Percentiles rank a stretch among this genome's conserved stretches.
These are phyloP conservation scores for Caenorhabditis imperialis DNA, from an alignment of 2,888 invertebrate genomes.

Conservation along the genomic window DNA sequence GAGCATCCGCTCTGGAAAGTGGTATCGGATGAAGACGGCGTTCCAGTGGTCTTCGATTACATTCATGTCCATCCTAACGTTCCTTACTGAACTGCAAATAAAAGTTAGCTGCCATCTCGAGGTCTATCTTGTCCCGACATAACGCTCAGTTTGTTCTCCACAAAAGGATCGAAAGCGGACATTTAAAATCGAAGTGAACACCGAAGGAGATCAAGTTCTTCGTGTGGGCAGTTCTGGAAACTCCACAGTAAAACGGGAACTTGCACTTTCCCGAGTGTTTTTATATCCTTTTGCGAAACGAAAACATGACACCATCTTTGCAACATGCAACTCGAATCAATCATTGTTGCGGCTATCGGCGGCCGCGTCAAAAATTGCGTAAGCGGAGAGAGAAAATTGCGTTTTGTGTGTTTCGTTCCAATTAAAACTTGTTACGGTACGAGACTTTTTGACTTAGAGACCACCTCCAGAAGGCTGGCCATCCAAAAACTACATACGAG, in stretches of 20 bases:
- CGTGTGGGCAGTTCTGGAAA: too few species aligned
- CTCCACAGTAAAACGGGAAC: too few species aligned
- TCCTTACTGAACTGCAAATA: too few species aligned
- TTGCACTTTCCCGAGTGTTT: too few species aligned
- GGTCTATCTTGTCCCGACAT: too few species aligned
- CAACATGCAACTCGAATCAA: conserved; percentile 45
- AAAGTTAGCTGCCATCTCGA: too few species aligned
- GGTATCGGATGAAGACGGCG: conserved; percentile 10
- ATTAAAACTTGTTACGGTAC: conserved; percentile 54
- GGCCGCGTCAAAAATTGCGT: conserved; percentile 45
- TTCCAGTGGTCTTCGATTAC: conserved; percentile 10
- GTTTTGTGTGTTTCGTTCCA: conserved; percentile 32
- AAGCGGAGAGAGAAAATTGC: conserved; percentile 24
- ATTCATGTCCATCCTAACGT: too few species aligned
- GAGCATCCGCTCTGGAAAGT: conserved; percentile 27
- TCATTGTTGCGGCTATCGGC: conserved; percentile 25
- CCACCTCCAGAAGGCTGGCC: conserved; percentile 4
- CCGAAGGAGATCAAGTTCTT: conserved; percentile 31
- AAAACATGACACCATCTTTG: background rate
- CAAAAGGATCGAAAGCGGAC: conserved; percentile 2
- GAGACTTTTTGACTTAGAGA: conserved; percentile 46
- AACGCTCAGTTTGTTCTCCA: conserved; percentile 25
- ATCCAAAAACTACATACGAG: conserved; percentile 39
- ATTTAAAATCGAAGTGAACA: conserved; percentile 3
- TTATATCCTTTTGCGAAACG: too few species aligned